Conservation (phyloP, 2,113 vertebrate genomes). For the Strix uralensis region DNA sequence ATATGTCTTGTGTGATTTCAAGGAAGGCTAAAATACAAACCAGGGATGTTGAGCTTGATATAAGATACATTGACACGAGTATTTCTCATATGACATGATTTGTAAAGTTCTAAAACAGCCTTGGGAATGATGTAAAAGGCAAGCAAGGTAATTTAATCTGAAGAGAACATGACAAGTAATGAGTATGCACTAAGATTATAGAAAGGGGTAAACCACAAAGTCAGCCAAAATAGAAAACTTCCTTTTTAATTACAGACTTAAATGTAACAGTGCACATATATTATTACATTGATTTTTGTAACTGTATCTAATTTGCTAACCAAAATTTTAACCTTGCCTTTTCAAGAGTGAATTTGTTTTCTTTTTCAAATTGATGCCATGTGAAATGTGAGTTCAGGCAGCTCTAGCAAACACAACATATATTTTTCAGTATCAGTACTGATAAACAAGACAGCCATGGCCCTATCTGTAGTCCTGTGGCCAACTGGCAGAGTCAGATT, state of each 20-base stretch:
- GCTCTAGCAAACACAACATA: background rate
- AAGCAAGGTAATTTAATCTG: background rate
- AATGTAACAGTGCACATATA: background rate
- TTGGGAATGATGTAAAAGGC: background rate
- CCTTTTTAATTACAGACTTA: background rate
- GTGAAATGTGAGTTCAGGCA: background rate
- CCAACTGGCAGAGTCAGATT: background rate
- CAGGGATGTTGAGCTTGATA: background rate
- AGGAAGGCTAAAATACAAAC: background rate
- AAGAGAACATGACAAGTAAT: background rate
- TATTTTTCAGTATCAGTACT: background rate
- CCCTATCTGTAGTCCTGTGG: background rate
- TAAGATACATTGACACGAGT: background rate
- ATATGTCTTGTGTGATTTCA: background rate
- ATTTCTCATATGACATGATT: background rate
- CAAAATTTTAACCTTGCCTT: background rate
- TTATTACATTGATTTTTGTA: background rate
- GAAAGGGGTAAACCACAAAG: background rate
- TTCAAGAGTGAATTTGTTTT: background rate
- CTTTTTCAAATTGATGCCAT: background rate
- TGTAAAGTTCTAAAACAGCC: background rate
- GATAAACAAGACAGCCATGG: background rate
- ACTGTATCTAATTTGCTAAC: background rate
- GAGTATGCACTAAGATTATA: background rate
- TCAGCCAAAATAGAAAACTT: background rate